phyloP scores from a whole-genome alignment of 2,113 vertebrate species.

The Cephalopholis sonnerati region DNA sequence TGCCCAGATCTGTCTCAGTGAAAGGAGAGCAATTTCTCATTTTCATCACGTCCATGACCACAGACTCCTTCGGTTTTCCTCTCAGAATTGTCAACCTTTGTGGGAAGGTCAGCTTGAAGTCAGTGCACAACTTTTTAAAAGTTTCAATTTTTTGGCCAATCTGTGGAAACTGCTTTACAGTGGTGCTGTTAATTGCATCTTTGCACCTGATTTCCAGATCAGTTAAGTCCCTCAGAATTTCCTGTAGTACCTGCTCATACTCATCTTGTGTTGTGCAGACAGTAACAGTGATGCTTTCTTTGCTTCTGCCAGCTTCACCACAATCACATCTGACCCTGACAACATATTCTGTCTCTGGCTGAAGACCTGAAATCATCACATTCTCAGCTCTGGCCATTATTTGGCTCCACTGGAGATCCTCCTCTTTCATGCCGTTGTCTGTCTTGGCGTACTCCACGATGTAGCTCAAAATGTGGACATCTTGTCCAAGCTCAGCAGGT shows the following conservation, averaged over 20 bases:
- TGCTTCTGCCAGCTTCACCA: slow-evolving; percentile 40
- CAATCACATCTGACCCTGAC: slow-evolving; percentile 65
- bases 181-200: no score
- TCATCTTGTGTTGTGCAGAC: slow-evolving; percentile 18
- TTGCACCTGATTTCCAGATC: no score
- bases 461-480: slow-evolving; percentile 2
- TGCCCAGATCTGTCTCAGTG: no score
- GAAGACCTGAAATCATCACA: slow-evolving; percentile 17
- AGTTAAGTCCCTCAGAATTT: no score
- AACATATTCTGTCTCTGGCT: neutral
- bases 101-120: no score
- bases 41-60: no score
- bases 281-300: slow-evolving; percentile 29
- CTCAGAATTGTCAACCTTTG: no score
- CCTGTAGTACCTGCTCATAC: neutral
- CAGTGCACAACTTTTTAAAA: no score
- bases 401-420: slow-evolving; percentile 20
- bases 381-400: neutral
- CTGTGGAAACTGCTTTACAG: no score
- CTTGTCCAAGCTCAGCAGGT: slow-evolving; percentile 22
- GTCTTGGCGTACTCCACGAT: slow-evolving; percentile 15
- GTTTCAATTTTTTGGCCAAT: no score
- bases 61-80: no score
- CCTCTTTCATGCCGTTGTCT: neutral
- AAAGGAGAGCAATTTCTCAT: no score